Evolutionary conservation across 2,888 invertebrate species (phyloP), one percentile per base, ranked within the genome.

Genomic region (Mamestra brassicae): DNA sequence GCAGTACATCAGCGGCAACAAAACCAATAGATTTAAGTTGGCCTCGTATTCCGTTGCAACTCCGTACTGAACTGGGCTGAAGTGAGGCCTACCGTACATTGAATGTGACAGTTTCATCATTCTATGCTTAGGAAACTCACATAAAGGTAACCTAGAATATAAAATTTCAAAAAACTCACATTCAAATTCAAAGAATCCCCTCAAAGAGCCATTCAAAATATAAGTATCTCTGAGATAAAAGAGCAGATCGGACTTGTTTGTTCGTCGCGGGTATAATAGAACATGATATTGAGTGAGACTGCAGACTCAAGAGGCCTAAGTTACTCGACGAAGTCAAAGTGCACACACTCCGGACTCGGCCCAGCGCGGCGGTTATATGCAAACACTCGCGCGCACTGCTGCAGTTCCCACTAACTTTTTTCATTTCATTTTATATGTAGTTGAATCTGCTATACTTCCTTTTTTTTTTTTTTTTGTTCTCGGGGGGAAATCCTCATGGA

Each of bases 391-490:
- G 75, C 80, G 67, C 78, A 76, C 79, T 69, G 79, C 13, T 85
- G 86, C 85, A 86, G 78, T 76, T 88, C 80, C 76, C 80, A 72
- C 84, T 82, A 93, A 93, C 92, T 92, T 93, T 93, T 92, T 92
- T 93, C 92, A 93, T 93, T 92, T 92, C 89, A 89, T 91, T 91
- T 90, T 87, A 87, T 88, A 89, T 88, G 76, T 85, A 85, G 83
- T 84, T 80, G 67, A 80, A 76, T 74, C 83, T 47, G 69, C 60
- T 66, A 70, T 34, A 78, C 45, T 15, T n/a, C n/a, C n/a, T n/a
- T n/a, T n/a, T n/a, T n/a, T n/a, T n/a, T n/a, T n/a, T n/a, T n/a
- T n/a, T n/a, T n/a, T n/a, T n/a, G n/a, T n/a, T n/a, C n/a, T n/a
- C n/a, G n/a, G n/a, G n/a, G n/a, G n/a, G n/a, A n/a, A n/a, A n/a